Evolutionary conservation across 2,888 invertebrate species (phyloP).

Genomic region (Dolomedes plantarius): DNA sequence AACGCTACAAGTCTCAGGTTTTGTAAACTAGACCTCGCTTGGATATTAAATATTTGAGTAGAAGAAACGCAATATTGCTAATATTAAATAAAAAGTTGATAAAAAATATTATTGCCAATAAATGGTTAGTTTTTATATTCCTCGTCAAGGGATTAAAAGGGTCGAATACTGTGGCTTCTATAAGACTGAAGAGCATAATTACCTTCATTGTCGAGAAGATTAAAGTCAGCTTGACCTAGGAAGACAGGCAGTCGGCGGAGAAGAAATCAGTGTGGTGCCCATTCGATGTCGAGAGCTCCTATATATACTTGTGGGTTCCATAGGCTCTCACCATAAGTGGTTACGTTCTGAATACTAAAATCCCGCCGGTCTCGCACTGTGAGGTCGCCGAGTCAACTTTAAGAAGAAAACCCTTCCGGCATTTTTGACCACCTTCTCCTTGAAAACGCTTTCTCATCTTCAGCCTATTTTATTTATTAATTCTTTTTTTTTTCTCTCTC

Average conservation of each 20-base stretch:
- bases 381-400: conserved; percentile 25
- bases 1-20: too few relatives aligned
- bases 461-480: not conserved
- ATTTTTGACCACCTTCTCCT: conserved; percentile 8
- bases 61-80: too few relatives aligned
- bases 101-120: too few relatives aligned
- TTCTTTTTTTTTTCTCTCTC: not conserved
- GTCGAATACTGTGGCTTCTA: too few relatives aligned
- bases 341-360: conserved; percentile 10
- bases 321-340: not conserved
- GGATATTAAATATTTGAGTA: too few relatives aligned
- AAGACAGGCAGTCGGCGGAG: not conserved
- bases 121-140: too few relatives aligned
- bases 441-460: not conserved
- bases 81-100: too few relatives aligned
- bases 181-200: not conserved
- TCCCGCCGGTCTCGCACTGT: not conserved
- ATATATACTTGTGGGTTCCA: not conserved
- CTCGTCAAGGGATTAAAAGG: too few relatives aligned
- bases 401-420: not conserved
- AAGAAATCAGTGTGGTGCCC: not conserved
- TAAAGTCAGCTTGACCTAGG: not conserved
- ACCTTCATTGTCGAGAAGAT: not conserved
- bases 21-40: too few relatives aligned
- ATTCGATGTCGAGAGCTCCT: not conserved